Base-by-base conservation (phyloP, 2,888 invertebrate species). In the Vandiemenella viatica region DNA sequence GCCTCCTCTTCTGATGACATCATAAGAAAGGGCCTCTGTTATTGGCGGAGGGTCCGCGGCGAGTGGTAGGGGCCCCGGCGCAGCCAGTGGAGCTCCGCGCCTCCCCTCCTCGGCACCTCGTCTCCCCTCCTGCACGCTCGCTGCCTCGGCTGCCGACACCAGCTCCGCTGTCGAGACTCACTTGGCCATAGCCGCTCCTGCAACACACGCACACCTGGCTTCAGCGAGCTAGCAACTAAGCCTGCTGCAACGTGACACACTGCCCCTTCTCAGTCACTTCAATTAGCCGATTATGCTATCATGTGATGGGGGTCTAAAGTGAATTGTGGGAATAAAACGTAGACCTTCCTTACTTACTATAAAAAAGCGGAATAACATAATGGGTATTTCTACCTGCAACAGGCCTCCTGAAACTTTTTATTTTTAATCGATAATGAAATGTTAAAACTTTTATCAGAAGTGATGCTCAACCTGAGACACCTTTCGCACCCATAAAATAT, bases 1-100 rank as follows among this genome's bases (percentile, higher is more conserved):
- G 84, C 83, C 83, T 88, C 87, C 85, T 88, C 88, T 83, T 87
- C 88, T 83, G 87, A 87, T 88, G 87, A 88, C 88, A 88, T 88
- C 85, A 87, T 86, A 79, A 76, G 86, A 83, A 76, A 78, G 77
- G 72, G 75, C 77, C 71, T 76, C 79, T 79, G 77, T 74, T 77
- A 79, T 83, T 84, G 84, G 84, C 80, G 78, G 79, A 76, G 79
- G 75, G 70, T 67, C 76, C 70, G 77, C 40, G 49, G 50, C 50
- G 37, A 26, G 51, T 51, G 53, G 53, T 47, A 49, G 53, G 50
- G 51, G 48, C 26, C 43, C 37, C 37, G 50, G 45, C 45, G 46
- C 46, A 52, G 50, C 54, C 52, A 53, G 51, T 50, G 55, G 56
- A 52, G 51, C 45, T 54, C 47, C 37, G 52, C 48, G 42, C 46